A percentile compares a stretch with the other conserved stretches of the same genome.
These are phyloP conservation scores for Priocnemis perturbator DNA, from an alignment of 2,888 invertebrate species.

Conservation along the genomic window DNA sequence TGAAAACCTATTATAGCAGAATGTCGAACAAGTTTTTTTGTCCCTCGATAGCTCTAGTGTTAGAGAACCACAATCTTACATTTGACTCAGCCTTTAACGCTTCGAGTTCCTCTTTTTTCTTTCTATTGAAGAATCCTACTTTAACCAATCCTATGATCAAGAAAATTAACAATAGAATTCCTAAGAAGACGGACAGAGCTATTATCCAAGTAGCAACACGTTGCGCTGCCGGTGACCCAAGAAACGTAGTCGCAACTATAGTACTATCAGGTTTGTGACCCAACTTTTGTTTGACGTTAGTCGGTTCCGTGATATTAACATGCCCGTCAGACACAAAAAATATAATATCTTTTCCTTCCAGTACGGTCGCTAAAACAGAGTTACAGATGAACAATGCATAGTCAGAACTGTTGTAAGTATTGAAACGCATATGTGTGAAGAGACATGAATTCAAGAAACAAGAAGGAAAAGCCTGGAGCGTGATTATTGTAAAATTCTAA, in stretches of 20 bases:
- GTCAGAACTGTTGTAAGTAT: too few relatives aligned
- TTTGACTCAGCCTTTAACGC: slow-evolving; percentile 64
- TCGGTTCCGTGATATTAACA: slow-evolving; percentile 59
- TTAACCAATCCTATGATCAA: slow-evolving; percentile 60
- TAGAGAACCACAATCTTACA: slow-evolving; percentile 42
- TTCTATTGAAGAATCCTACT: slow-evolving; percentile 68
- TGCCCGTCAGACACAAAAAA: slow-evolving; percentile 68
- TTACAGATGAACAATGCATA: too few relatives aligned
- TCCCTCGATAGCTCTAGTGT: too few relatives aligned
- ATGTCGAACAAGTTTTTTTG: too few relatives aligned
- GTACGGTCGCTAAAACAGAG: slow-evolving; percentile 32
- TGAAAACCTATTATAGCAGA: too few relatives aligned
- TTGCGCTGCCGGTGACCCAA: slow-evolving; percentile 63
- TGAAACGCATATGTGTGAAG: too few relatives aligned
- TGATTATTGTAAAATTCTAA: too few relatives aligned
- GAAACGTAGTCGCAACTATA: slow-evolving; percentile 69
- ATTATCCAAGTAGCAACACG: slow-evolving; percentile 65
- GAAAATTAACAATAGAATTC: slow-evolving; percentile 61
- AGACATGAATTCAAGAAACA: too few relatives aligned
- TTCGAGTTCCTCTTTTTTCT: slow-evolving; percentile 60
- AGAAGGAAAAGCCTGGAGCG: too few relatives aligned
- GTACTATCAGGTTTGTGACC: slow-evolving; percentile 58
- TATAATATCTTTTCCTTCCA: slow-evolving; percentile 69
- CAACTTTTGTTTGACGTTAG: slow-evolving; percentile 58
- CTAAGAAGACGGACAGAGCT: slow-evolving; percentile 62